These are phyloP conservation scores for Cichladusa arquata DNA, from an alignment of 2,113 vertebrate genomes.

Conservation along the genomic window DNA sequence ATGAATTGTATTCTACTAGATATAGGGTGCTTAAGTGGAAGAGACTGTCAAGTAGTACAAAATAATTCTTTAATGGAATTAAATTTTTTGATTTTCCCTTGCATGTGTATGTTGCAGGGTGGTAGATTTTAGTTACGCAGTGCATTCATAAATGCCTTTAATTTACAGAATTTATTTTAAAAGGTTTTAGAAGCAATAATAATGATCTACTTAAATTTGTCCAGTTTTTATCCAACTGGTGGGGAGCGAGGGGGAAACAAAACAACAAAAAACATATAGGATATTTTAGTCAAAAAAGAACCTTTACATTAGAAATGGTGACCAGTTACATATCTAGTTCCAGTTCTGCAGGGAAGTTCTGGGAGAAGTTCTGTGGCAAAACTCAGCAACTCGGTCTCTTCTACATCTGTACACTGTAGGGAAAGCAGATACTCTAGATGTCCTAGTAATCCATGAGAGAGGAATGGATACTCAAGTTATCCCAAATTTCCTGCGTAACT, in stretches of 20 bases:
- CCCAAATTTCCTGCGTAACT: not conserved
- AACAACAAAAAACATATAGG: not conserved
- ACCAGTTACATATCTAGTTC: not conserved
- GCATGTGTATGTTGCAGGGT: not conserved
- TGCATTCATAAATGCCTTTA: not conserved
- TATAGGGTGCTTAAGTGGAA: not conserved
- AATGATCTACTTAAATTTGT: not conserved
- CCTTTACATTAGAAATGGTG: not conserved
- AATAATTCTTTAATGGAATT: not conserved
- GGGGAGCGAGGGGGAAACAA: rapidly evolving
- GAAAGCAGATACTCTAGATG: not conserved
- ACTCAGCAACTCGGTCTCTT: not conserved
- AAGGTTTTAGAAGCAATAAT: not conserved
- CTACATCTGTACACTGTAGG: not conserved
- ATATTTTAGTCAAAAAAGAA: not conserved
- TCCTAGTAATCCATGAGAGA: rapidly evolving
- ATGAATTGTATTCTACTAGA: not conserved
- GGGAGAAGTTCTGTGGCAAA: not conserved
- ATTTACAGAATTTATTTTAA: not conserved
- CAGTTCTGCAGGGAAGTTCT: not conserved
- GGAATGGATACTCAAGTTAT: not conserved
- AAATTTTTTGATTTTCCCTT: not conserved
- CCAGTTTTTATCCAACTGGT: not conserved
- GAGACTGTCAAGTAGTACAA: not conserved
- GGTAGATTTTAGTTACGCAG: not conserved